Percentiles rank a stretch among this genome's conserved stretches.
Evolutionary conservation across 37 sponge, comb jelly and placozoan genomes (phyloP).

Genomic region (Amphimedon queenslandica): DNA sequence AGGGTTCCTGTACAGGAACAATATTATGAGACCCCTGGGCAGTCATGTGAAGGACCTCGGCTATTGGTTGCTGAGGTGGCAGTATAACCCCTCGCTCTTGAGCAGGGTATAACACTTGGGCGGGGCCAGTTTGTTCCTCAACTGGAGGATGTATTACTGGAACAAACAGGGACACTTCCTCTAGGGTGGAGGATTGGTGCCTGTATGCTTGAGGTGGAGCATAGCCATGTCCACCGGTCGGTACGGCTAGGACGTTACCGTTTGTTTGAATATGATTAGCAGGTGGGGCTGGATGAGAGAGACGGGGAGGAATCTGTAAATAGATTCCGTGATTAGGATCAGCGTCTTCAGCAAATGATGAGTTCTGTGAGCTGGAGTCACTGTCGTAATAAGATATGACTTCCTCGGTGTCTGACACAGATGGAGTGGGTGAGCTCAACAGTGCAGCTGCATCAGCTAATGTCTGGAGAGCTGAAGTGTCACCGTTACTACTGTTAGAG

Average conservation of each 20-base stretch:
- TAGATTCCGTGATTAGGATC: background rate
- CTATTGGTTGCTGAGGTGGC: background rate
- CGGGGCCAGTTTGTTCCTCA: background rate
- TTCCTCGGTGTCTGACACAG: background rate
- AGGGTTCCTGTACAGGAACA: background rate
- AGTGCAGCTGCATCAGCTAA: background rate
- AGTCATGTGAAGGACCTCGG: background rate
- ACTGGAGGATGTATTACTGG: background rate
- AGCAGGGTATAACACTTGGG: no score
- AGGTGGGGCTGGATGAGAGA: background rate
- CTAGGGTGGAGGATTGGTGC: no score
- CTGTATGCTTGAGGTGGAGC: background rate
- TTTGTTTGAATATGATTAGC: background rate
- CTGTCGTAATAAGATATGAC: background rate
- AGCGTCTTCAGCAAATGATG: background rate
- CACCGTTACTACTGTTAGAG: background rate
- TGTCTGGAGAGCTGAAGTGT: conserved; percentile 2
- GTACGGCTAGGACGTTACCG: background rate
- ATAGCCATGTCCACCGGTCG: background rate
- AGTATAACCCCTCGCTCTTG: no score
- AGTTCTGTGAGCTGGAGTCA: background rate
- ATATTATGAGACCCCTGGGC: background rate
- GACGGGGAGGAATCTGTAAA: background rate
- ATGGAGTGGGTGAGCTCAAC: background rate
- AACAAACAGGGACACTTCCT: background rate